Evolutionary conservation across 2,113 vertebrate genomes (phyloP).

Genomic region (Macquaria ambigua): DNA sequence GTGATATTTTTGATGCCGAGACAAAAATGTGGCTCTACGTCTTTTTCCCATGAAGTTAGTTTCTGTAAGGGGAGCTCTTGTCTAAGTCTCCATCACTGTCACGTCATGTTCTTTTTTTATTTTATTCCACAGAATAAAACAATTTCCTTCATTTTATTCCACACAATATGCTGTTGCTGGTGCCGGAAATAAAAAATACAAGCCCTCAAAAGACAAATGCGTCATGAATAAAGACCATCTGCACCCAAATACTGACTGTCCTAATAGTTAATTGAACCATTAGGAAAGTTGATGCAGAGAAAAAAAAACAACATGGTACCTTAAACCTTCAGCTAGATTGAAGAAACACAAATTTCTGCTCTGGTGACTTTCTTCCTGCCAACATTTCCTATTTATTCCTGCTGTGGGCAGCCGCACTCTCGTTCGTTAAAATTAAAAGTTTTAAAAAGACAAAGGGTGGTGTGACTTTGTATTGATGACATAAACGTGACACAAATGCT

Average conservation of each 20-base stretch:
- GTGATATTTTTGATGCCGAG: no score
- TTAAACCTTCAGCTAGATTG: background rate
- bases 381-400: background rate
- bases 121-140: background rate
- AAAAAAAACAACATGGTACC: background rate
- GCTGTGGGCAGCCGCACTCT: background rate
- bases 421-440: background rate
- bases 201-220: background rate
- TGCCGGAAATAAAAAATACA: background rate
- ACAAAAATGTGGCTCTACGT: background rate
- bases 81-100: background rate
- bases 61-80: background rate
- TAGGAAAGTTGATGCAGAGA: background rate
- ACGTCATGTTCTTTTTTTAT: background rate
- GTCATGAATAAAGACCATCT: background rate
- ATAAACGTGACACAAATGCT: constrained; percentile 1
- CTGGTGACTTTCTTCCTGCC: background rate
- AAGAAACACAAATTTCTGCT: background rate
- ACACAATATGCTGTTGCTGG: background rate
- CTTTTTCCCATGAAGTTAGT: background rate
- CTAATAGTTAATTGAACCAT: background rate
- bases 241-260: background rate
- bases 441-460: background rate
- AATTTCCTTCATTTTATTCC: background rate
- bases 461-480: constrained; percentile 13